Evolutionary conservation across 2,888 invertebrate species (phyloP).

Genomic region (Choristoneura rosaceana): DNA sequence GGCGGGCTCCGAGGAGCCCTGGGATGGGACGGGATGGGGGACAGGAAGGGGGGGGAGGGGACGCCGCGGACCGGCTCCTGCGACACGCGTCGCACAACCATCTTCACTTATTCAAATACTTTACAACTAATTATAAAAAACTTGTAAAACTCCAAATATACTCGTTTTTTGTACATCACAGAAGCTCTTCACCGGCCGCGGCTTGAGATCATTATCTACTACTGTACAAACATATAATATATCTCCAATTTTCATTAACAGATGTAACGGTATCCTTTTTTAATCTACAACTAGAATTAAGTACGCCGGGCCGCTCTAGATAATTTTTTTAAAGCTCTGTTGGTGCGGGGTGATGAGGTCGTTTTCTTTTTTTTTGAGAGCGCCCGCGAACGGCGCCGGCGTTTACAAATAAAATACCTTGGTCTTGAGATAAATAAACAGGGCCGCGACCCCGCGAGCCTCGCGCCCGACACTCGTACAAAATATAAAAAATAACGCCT

Average conservation of each 20-base stretch:
- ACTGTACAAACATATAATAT: constrained; percentile 81
- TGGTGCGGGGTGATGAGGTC: constrained; percentile 41
- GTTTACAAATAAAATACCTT: constrained; percentile 78
- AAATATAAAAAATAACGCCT: constrained; percentile 67
- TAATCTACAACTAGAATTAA: constrained; percentile 78
- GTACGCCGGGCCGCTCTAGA: constrained; percentile 55
- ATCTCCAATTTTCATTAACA: constrained; percentile 74
- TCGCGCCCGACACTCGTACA: constrained; percentile 52
- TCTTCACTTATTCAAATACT: constrained; percentile 82
- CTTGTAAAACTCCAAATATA: constrained; percentile 85
- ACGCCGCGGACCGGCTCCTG: constrained; percentile 69
- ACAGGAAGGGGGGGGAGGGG: constrained; percentile 54
- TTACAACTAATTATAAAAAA: constrained; percentile 85
- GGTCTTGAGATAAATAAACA: constrained; percentile 82
- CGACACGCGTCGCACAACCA: constrained; percentile 62
- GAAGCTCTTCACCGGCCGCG: constrained; percentile 75
- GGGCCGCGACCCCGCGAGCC: constrained; percentile 57
- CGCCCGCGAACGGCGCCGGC: constrained; percentile 56
- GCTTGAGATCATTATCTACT: constrained; percentile 80
- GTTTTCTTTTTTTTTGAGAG: constrained; percentile 31
- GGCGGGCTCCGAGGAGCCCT: constrained; percentile 73
- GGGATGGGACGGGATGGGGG: constrained; percentile 61
- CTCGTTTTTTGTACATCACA: constrained; percentile 84
- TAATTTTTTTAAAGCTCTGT: constrained; percentile 73
- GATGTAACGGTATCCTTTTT: constrained; percentile 75